These are phyloP conservation scores for Siniperca undulata DNA, from an alignment of 2,797 vertebrate species.

Conservation along the genomic window DNA sequence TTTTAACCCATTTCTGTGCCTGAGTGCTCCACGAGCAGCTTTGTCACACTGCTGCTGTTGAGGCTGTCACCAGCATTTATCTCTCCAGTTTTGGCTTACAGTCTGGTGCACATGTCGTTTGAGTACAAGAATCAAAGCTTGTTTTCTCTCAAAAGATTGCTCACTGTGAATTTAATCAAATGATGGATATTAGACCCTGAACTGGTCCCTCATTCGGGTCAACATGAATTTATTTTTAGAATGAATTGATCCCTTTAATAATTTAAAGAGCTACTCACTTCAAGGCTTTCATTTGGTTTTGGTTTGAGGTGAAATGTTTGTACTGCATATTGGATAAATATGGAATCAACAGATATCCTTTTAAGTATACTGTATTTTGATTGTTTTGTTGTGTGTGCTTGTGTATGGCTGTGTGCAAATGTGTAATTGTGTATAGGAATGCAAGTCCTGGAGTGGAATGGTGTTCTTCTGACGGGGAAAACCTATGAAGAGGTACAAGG, in stretches of 20 bases:
- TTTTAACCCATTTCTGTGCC: slow-evolving; percentile 29
- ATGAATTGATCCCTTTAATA: not conserved
- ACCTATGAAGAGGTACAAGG: slow-evolving; percentile 98
- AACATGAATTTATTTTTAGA: not conserved
- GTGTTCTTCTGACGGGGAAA: slow-evolving; percentile 92
- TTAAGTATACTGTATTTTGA: not conserved
- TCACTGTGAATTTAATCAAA: slow-evolving; percentile 1
- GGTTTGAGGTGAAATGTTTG: slow-evolving; percentile 30
- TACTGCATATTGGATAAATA: not conserved
- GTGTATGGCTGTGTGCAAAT: not conserved
- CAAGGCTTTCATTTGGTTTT: slow-evolving; percentile 29
- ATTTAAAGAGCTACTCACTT: not conserved
- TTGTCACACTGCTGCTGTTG: slow-evolving; percentile 60
- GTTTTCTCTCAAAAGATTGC: slow-evolving; percentile 3
- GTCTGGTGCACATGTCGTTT: slow-evolving; percentile 28
- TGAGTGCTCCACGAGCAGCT: slow-evolving; percentile 29
- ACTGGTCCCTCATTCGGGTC: not conserved
- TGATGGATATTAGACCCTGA: slow-evolving; percentile 1
- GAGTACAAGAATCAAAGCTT: slow-evolving; percentile 28
- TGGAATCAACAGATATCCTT: not conserved
- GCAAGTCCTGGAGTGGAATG: slow-evolving; percentile 99
- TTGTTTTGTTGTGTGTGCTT: slow-evolving; percentile 2
- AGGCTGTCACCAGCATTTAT: slow-evolving; percentile 44
- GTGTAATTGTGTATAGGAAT: slow-evolving; percentile 87
- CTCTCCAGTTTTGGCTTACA: slow-evolving; percentile 29